These are phyloP conservation scores for Ophion ellenae DNA, from an alignment of 2,888 invertebrate genomes.

Conservation along the genomic window DNA sequence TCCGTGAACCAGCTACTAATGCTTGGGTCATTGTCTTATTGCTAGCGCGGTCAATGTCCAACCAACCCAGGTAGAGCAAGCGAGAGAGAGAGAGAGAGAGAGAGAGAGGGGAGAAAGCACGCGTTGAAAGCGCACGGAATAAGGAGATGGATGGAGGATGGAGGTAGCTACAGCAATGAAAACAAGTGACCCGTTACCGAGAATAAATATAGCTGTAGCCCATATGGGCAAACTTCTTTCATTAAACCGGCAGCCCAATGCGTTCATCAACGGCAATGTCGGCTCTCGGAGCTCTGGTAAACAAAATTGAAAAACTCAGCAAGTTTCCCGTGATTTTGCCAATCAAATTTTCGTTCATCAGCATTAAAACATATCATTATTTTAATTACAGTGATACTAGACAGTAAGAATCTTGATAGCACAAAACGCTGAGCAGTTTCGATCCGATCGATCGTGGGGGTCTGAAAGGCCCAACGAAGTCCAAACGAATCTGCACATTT, in stretches of 20 bases:
- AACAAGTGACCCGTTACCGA: conserved; percentile 26
- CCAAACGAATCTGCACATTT: too few relatives aligned
- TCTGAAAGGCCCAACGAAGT: too few relatives aligned
- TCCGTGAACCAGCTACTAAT: conserved; percentile 35
- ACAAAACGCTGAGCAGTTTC: too few relatives aligned
- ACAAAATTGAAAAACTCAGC: conserved; percentile 37
- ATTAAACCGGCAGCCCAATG: conserved; percentile 52
- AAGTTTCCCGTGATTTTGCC: not conserved
- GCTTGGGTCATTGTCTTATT: conserved; percentile 61
- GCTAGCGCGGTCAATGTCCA: conserved; percentile 60
- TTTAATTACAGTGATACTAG: not conserved
- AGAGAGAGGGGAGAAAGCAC: not conserved
- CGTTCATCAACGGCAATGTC: conserved; percentile 11
- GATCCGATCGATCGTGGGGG: too few relatives aligned
- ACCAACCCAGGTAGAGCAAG: not conserved
- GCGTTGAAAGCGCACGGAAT: not conserved
- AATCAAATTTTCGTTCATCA: not conserved
- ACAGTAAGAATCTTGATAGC: not conserved
- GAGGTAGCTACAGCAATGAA: not conserved
- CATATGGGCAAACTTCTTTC: conserved; percentile 62
- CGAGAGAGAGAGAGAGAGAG: not conserved
- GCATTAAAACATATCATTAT: not conserved
- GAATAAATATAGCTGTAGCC: conserved; percentile 31
- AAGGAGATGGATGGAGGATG: not conserved
- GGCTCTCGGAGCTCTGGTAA: conserved; percentile 10